Percentiles rank a stretch among this genome's conserved stretches.
These are phyloP conservation scores for Nephrocerus scutellatus DNA, from an alignment of 2,888 invertebrate species.

Conservation along the genomic window DNA sequence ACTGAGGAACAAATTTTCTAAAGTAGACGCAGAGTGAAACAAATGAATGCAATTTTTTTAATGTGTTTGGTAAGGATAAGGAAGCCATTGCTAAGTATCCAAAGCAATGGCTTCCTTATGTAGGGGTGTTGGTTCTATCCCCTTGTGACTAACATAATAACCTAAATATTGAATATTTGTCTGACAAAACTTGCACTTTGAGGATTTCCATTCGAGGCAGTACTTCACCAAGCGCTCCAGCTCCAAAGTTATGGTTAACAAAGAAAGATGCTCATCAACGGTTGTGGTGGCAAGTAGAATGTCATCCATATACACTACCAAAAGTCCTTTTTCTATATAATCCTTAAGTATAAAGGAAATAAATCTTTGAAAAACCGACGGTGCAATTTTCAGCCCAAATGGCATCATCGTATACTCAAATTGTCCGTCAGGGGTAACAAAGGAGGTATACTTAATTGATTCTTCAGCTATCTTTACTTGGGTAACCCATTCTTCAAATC, in stretches of 20 bases:
- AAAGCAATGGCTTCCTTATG: conserved; percentile 10
- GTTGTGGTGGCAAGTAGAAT: no score
- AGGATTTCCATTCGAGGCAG: conserved; percentile 3
- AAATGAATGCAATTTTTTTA: conserved; percentile 17
- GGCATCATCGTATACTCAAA: conserved; percentile 19
- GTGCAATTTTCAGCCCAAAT: conserved; percentile 13
- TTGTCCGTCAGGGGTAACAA: conserved; percentile 23
- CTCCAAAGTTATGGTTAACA: neutral
- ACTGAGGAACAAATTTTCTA: conserved; percentile 11
- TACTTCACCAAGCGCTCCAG: neutral
- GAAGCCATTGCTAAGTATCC: neutral
- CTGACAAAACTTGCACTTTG: conserved; percentile 9
- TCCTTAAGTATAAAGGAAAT: no score
- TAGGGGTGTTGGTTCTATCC: conserved; percentile 11
- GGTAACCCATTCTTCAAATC: conserved; percentile 23
- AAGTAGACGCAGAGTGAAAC: conserved; percentile 19
- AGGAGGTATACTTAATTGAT: conserved; percentile 21
- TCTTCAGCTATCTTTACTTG: conserved; percentile 20
- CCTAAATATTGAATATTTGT: conserved; percentile 12
- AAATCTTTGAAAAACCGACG: no score
- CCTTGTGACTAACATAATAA: conserved; percentile 11
- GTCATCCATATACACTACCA: no score
- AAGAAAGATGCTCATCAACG: no score
- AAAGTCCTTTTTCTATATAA: no score
- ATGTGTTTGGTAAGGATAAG: no score